phyloP scores from a whole-genome alignment of 2,888 invertebrate species.

The Dendrolimus pini region DNA sequence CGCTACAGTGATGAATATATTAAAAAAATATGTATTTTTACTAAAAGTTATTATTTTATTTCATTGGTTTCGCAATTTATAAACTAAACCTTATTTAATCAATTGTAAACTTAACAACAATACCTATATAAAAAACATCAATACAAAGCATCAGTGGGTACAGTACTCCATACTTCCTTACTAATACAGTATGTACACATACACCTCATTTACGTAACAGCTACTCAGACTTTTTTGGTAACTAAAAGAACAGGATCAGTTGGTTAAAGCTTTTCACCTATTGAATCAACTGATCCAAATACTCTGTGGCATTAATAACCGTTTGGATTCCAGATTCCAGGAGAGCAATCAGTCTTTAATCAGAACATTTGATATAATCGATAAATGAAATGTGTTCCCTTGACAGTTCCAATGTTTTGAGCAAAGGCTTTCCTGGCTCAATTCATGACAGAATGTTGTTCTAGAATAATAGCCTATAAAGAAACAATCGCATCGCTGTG shows the following conservation, averaged over 20 bases:
- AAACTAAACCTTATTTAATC: constrained; percentile 11
- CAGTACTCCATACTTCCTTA: constrained; percentile 11
- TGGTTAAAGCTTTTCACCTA: constrained; percentile 29
- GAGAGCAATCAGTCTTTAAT: too few relatives aligned
- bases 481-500: constrained; percentile 47
- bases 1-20: too few relatives aligned
- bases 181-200: constrained; percentile 18
- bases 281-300: too few relatives aligned
- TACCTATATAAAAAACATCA: constrained; percentile 42
- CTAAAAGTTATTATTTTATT: constrained; percentile 31
- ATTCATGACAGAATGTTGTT: too few relatives aligned
- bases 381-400: too few relatives aligned
- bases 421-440: too few relatives aligned
- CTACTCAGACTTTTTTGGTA: constrained; percentile 33
- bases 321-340: too few relatives aligned
- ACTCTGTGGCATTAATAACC: too few relatives aligned
- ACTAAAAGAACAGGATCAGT: constrained; percentile 20
- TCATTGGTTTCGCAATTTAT: constrained; percentile 53
- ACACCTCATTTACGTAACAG: neutral
- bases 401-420: too few relatives aligned
- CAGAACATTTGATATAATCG: neutral
- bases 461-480: constrained; percentile 6
- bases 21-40: neutral
- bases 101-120: constrained; percentile 26
- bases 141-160: constrained; percentile 50